These are phyloP conservation scores for Drosophila buzzatii DNA, from an alignment of 2,888 invertebrate genomes.

Conservation along the genomic window DNA sequence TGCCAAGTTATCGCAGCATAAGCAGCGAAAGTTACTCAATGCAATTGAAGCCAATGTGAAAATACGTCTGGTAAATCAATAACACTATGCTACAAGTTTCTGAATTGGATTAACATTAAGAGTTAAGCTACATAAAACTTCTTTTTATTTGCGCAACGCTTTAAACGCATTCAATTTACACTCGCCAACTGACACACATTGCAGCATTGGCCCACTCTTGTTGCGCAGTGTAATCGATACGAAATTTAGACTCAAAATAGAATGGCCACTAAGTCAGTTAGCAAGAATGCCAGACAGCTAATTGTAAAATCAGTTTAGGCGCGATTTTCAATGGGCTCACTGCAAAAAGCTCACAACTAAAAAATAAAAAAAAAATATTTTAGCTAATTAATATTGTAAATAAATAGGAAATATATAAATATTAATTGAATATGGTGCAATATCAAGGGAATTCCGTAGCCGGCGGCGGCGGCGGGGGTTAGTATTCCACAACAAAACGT, in stretches of 20 bases:
- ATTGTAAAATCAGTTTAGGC: conserved; percentile 82
- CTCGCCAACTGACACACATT: background rate
- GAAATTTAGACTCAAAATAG: conserved; percentile 79
- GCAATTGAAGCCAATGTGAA: conserved; percentile 68
- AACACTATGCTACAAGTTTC: conserved; percentile 48
- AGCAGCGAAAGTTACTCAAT: conserved; percentile 70
- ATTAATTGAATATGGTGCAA: conserved; percentile 61
- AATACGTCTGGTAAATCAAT: conserved; percentile 55
- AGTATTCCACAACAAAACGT: conserved; percentile 20
- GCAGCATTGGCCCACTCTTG: background rate
- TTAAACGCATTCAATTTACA: background rate
- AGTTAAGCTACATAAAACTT: background rate
- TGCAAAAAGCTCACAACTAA: conserved; percentile 59
- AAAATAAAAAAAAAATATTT: conserved; percentile 19
- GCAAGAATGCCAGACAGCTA: conserved; percentile 75
- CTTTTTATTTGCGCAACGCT: background rate
- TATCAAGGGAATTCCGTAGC: conserved; percentile 63
- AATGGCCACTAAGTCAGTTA: conserved; percentile 82
- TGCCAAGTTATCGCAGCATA: conserved; percentile 7
- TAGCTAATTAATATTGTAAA: conserved; percentile 1
- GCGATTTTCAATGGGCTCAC: conserved; percentile 77
- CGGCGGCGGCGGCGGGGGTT: conserved; percentile 61
- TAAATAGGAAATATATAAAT: background rate
- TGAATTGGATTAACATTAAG: background rate
- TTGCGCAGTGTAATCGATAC: conserved; percentile 75